Conservation (phyloP, 2,797 vertebrate genomes). For the Liparis tanakae region DNA sequence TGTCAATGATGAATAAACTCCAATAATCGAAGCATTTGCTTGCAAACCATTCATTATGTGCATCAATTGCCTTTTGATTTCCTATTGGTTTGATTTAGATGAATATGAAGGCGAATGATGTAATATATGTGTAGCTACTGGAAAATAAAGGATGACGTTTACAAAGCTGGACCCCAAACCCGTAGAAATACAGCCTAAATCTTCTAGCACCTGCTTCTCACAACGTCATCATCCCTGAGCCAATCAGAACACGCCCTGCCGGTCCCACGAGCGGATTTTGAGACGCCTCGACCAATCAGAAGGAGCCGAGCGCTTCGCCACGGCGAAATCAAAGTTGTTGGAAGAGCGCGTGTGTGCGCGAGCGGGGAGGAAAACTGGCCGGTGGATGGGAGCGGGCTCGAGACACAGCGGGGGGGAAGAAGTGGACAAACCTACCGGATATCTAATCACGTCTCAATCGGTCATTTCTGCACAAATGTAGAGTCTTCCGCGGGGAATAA, state of each 20-base stretch:
- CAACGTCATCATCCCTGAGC: constrained; percentile 44
- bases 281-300: constrained; percentile 66
- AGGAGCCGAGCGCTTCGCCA: constrained; percentile 23
- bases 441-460: neutral
- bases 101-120: neutral
- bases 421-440: constrained; percentile 27
- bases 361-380: constrained; percentile 24
- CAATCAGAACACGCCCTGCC: constrained; percentile 44
- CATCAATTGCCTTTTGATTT: neutral
- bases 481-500: neutral
- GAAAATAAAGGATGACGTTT: neutral
- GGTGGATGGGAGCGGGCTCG: constrained; percentile 24
- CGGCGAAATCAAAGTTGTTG: constrained; percentile 79
- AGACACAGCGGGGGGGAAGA: constrained; percentile 20
- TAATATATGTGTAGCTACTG: too few species aligned
- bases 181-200: neutral
- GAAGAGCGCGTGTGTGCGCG: constrained; percentile 53
- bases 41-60: neutral
- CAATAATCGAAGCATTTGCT: neutral
- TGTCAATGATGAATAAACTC: neutral
- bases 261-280: constrained; percentile 1
- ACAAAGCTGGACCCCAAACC: neutral
- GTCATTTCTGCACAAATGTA: neutral
- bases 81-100: neutral
- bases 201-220: neutral